Evolutionary conservation across 2,113 vertebrate species (phyloP).

Genomic region (Patagioenas fasciata): DNA sequence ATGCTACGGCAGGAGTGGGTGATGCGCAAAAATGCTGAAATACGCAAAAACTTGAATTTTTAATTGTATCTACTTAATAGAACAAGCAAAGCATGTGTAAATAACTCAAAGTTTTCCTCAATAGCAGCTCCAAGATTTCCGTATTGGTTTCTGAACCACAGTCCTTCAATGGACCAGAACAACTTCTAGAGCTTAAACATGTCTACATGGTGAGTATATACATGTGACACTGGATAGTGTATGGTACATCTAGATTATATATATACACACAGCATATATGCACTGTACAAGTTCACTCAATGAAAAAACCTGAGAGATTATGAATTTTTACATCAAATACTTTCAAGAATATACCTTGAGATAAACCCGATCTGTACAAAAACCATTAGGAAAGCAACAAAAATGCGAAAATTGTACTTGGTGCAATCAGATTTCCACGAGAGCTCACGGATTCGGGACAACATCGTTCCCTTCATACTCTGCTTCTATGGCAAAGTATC

Average conservation of each 20-base stretch:
- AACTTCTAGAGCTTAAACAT: not conserved
- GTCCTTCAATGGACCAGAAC: not conserved
- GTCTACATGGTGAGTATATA: accelerated
- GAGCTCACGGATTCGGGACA: not conserved
- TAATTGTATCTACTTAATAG: not conserved
- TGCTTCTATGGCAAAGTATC: not conserved
- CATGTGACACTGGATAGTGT: too few relatives aligned
- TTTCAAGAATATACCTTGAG: not conserved
- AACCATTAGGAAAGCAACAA: not conserved
- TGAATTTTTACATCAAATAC: not conserved
- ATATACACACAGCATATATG: too few relatives aligned
- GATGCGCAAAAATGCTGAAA: not conserved
- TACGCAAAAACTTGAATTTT: not conserved
- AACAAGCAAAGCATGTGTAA: not conserved
- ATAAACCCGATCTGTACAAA: not conserved
- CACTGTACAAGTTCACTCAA: too few relatives aligned
- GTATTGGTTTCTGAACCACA: not conserved
- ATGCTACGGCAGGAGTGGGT: not conserved
- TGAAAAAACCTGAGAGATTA: too few relatives aligned
- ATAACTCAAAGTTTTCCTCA: not conserved
- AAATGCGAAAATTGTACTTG: not conserved
- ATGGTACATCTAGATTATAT: accelerated
- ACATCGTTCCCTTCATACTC: not conserved
- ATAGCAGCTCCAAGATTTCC: not conserved
- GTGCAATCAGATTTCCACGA: not conserved